Percentiles rank a stretch among this genome's conserved stretches.
Conservation (phyloP, 2,797 vertebrate species). For the Gymnoscopelus braueri region DNA sequence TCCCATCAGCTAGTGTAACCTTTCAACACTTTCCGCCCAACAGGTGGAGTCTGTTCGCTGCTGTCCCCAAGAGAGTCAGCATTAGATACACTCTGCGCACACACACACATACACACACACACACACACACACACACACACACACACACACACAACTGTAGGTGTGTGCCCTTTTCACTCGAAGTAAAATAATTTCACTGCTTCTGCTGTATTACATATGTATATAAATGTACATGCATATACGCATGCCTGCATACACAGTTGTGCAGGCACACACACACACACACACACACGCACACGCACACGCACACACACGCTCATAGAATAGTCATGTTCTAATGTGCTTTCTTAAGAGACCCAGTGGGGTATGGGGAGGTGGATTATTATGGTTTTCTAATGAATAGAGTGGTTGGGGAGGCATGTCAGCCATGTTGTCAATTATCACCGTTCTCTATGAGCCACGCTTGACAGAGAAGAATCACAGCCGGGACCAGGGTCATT, state of each 20-base stretch:
- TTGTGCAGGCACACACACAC: not conserved
- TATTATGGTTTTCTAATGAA: slow-evolving; percentile 70
- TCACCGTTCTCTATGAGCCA: slow-evolving; percentile 60
- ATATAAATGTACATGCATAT: not conserved
- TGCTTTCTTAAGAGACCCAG: slow-evolving; percentile 33
- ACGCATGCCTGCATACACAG: not conserved
- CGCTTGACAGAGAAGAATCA: slow-evolving; percentile 66
- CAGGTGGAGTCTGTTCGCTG: slow-evolving; percentile 34
- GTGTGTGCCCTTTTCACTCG: not conserved
- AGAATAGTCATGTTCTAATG: slow-evolving; percentile 33
- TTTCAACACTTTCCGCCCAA: slow-evolving; percentile 27
- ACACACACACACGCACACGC: not conserved
- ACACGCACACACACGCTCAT: not conserved
- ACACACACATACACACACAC: not conserved
- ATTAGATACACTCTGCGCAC: slow-evolving; percentile 35
- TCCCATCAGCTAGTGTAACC: slow-evolving; percentile 9
- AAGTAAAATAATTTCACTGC: too few species aligned
- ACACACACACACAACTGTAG: not conserved
- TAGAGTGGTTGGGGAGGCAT: slow-evolving; percentile 61
- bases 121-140: slow-evolving; percentile 17
- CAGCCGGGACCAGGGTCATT: slow-evolving; percentile 67
- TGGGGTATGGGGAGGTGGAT: slow-evolving; percentile 28
- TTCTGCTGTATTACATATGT: too few species aligned
- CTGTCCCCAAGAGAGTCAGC: slow-evolving; percentile 29
- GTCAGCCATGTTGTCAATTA: slow-evolving; percentile 70